A percentile compares a stretch with the other conserved stretches of the same genome.
phyloP scores from a whole-genome alignment of 2,888 invertebrate species.

The Lepidochrysops patricia region DNA sequence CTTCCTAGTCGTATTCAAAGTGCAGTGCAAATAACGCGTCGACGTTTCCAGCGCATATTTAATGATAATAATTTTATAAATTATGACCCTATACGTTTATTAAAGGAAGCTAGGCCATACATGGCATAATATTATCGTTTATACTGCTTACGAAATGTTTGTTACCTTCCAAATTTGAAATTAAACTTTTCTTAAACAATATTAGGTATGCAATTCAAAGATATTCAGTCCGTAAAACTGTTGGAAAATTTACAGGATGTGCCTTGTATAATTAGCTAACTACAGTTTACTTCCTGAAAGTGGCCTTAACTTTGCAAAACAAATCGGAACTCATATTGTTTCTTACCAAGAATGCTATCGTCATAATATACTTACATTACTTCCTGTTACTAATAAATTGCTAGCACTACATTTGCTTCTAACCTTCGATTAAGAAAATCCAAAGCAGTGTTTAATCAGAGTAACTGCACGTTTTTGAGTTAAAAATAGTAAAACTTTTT shows the following conservation, averaged over 20 bases:
- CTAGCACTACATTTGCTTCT: constrained; percentile 41
- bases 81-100: not conserved
- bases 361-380: constrained; percentile 58
- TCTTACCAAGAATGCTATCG: constrained; percentile 52
- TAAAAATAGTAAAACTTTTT: no score
- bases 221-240: not conserved
- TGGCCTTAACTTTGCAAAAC: constrained; percentile 56
- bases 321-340: constrained; percentile 71
- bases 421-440: constrained; percentile 1
- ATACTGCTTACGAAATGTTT: no score
- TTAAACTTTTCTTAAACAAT: no score
- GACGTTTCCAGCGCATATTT: not conserved
- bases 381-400: constrained; percentile 70
- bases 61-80: constrained; percentile 2
- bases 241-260: not conserved
- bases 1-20: constrained; percentile 24
- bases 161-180: no score
- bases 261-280: constrained; percentile 30
- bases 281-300: constrained; percentile 61
- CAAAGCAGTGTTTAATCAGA: no score
- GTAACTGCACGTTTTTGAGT: no score
- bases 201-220: no score
- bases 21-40: constrained; percentile 18
- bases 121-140: not conserved
- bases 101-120: not conserved